phyloP scores from a whole-genome alignment of 2,113 vertebrate genomes.

The Clarias macrocephalus region DNA sequence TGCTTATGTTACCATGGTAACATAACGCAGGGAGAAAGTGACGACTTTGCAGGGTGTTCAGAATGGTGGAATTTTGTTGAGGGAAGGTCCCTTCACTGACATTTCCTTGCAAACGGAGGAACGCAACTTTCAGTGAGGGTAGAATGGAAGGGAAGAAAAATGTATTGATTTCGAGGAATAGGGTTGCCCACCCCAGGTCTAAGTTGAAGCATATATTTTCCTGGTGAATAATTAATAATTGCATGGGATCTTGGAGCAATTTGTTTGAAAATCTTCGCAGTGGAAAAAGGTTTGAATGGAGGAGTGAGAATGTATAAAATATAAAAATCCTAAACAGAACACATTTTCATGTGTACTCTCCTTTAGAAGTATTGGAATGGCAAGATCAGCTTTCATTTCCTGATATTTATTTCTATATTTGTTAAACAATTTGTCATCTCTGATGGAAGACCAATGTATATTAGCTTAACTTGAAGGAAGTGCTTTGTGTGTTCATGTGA shows the following conservation, averaged over 20 bases:
- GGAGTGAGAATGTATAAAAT: neutral
- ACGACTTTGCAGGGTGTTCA: no score
- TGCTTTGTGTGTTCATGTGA: constrained; percentile 16
- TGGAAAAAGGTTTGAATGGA: neutral
- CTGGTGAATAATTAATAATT: constrained; percentile 22
- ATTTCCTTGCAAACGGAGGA: no score
- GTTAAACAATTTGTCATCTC: neutral
- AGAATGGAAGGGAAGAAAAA: no score
- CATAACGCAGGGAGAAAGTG: no score
- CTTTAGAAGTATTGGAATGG: neutral
- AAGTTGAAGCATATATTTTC: constrained; percentile 8
- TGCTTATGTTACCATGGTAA: no score
- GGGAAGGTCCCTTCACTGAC: no score
- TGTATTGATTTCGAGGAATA: no score
- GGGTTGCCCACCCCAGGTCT: neutral
- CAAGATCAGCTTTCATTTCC: neutral
- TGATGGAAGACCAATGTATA: neutral
- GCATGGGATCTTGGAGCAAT: neutral
- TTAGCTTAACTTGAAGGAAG: constrained; percentile 7
- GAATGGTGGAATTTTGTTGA: no score
- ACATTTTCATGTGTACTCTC: neutral
- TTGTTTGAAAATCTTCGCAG: constrained; percentile 17
- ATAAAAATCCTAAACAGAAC: neutral
- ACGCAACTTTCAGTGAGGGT: no score
- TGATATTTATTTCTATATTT: neutral